Evolutionary conservation across 64 coral and sea anemone species (phyloP), one percentile per base, ranked within the genome.

Genomic region (Actinia tenebrosa): DNA sequence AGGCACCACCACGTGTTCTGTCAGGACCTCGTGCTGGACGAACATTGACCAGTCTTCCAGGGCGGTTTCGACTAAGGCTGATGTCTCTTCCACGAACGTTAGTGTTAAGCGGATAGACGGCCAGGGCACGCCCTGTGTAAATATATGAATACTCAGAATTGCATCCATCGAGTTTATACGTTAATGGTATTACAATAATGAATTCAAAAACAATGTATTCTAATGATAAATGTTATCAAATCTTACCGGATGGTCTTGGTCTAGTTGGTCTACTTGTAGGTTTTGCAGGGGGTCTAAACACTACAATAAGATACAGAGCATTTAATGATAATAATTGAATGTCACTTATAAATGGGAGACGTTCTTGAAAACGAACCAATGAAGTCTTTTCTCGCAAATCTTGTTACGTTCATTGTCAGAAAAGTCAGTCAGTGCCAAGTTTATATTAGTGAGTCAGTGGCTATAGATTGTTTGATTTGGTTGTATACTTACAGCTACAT

Each of bases 51-150:
- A 84, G 22, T 44, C 53, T 52, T 79, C 89, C 93, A 58, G 93
- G 42, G 7, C 42, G 81, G 37, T 92, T 92, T 85, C 86, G 61
- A 26, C 60, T 84, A 56, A 91, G 17, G 64, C 89, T 94, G 89
- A 91, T 78, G 83, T 94, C 93, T 2, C 93, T 85, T 19, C 89
- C 86, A 16, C 86, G 86, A 13, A 85, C 82, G 54, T 79, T 64
- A 45, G 80, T 68, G 54, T 86, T 91, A 54, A 94, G 89, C 61
- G 93, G 93, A 77, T 91, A 94, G 11, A 94, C 86, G 16, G 86
- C 93, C 44, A 71, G 61, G 10, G 93, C 90, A 45, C 90, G 93
- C 0, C 30, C 86, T 82, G 84, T 46, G n/a, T 26, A 66, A 4
- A 10, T 11, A 58, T 58, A 5, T 16, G 13, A 16, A 58, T 58